These are phyloP conservation scores for Caradrina clavipalpis DNA, from an alignment of 2,888 invertebrate genomes.

Conservation along the genomic window DNA sequence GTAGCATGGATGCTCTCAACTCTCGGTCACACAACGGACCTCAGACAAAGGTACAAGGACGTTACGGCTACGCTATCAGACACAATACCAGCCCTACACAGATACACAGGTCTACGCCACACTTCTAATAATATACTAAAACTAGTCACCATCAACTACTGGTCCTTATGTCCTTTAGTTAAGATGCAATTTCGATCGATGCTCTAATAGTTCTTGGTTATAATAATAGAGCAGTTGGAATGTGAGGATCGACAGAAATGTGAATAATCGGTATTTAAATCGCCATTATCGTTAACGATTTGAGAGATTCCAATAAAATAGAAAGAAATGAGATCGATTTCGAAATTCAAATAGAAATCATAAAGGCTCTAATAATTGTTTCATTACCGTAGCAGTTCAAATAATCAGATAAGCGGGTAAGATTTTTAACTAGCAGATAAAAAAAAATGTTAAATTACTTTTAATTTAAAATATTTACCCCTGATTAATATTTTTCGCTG, in stretches of 20 bases:
- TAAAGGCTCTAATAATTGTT: background rate
- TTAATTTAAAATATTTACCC: too few relatives aligned
- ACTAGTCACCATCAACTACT: background rate
- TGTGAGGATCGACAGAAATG: conserved; percentile 22
- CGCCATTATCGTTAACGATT: conserved; percentile 1
- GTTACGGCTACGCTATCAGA: conserved; percentile 73
- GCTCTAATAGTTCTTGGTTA: background rate
- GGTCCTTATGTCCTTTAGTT: conserved; percentile 16
- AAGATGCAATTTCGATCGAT: conserved; percentile 25
- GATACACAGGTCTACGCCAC: background rate
- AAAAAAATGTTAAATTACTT: too few relatives aligned
- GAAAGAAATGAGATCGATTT: background rate
- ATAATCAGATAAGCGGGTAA: background rate
- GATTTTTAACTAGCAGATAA: too few relatives aligned
- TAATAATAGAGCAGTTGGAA: conserved; percentile 30
- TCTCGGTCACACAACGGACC: conserved; percentile 61
- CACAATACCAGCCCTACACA: conserved; percentile 67
- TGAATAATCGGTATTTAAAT: conserved; percentile 10
- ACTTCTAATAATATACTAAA: conserved; percentile 21
- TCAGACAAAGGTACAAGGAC: conserved; percentile 80
- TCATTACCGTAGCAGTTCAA: background rate
- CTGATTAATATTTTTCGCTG: too few relatives aligned
- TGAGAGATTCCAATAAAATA: conserved; percentile 2
- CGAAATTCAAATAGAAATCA: background rate
- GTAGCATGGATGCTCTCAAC: conserved; percentile 39